These are phyloP conservation scores for Trichopria drosophilae DNA, from an alignment of 2,888 invertebrate genomes.

Conservation along the genomic window DNA sequence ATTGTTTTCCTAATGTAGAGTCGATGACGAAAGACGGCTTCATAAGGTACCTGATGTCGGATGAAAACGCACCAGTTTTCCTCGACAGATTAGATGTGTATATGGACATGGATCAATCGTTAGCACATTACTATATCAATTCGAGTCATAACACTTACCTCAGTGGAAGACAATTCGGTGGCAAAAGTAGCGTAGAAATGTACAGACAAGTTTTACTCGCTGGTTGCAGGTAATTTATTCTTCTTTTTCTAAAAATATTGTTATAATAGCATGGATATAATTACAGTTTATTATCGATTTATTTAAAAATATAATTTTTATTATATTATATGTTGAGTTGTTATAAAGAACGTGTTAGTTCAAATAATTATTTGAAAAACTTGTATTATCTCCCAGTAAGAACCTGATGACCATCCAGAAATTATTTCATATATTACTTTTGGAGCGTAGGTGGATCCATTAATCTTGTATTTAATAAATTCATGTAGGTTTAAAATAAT, in stretches of 20 bases:
- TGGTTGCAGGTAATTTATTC: conserved; percentile 79
- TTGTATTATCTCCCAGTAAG: too few relatives aligned
- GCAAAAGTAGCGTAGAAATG: conserved; percentile 98
- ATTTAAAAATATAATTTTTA: too few relatives aligned
- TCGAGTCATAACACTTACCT: conserved; percentile 96
- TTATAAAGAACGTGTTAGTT: too few relatives aligned
- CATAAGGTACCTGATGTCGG: conserved; percentile 98
- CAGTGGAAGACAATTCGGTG: conserved; percentile 94
- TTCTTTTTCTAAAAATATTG: conserved; percentile 1
- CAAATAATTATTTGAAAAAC: too few relatives aligned
- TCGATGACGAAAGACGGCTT: conserved; percentile 92
- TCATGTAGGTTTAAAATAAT: too few relatives aligned
- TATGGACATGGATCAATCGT: conserved; percentile 98
- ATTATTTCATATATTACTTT: too few relatives aligned
- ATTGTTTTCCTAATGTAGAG: conserved; percentile 66
- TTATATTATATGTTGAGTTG: too few relatives aligned
- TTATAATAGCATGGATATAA: too few relatives aligned
- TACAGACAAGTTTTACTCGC: conserved; percentile 95
- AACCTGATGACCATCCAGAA: too few relatives aligned
- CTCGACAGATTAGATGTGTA: conserved; percentile 95
- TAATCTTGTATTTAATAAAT: too few relatives aligned
- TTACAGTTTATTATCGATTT: too few relatives aligned
- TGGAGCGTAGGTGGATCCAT: too few relatives aligned
- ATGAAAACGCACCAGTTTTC: conserved; percentile 99
- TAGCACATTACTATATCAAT: conserved; percentile 99